Base-by-base conservation (phyloP, 2,113 vertebrate genomes). In the Strigops habroptila region DNA sequence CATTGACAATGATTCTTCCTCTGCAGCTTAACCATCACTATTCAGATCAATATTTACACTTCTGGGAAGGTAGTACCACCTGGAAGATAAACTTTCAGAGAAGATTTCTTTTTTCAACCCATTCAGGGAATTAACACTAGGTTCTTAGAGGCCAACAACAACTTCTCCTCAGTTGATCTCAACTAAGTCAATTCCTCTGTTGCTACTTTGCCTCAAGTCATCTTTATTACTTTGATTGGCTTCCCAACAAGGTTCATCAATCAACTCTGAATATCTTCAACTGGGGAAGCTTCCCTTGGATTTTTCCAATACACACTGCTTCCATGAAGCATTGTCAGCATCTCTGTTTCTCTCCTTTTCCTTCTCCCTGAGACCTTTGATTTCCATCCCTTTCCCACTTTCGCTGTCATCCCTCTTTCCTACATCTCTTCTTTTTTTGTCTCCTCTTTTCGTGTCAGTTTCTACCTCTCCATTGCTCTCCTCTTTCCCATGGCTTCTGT, bases 81-180 rank as follows among this genome's bases (percentile, higher is more conserved):
- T 78, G 60, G 57, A 70, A 86, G 59, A 49, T 30, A 77, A 22
- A 35, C 8, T 91, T 70, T 39, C 46, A 69, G 76, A 62, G 33
- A 14, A 76, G 12, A 63, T 43, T 70, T 79, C 25, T 60, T 59
- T 48, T 84, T 86, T 25, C 11, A 28, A 21, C 19, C 21, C 7
- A 9, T 13, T 18, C 3, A 14, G 10, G 4, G 8, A 82, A 55
- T 55, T 73, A 68, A 44, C 5, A 18, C 18, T n/a, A 2, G 0
- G 5, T 30, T 82, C 52, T 68, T 30, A 51, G 21, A 87, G 8
- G 33, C 3, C 49, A 74, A 74, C 4, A 59, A 6, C 15, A 75
- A 18, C 82, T 89, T 68, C 12, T 51, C 6, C 27, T 68, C 18
- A 39, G 5, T 0, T 63, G 25, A 35, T 71, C 25, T 57, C 37